These are phyloP conservation scores for Eleutherodactylus coqui DNA, from an alignment of 2,797 vertebrate genomes.

Conservation along the genomic window DNA sequence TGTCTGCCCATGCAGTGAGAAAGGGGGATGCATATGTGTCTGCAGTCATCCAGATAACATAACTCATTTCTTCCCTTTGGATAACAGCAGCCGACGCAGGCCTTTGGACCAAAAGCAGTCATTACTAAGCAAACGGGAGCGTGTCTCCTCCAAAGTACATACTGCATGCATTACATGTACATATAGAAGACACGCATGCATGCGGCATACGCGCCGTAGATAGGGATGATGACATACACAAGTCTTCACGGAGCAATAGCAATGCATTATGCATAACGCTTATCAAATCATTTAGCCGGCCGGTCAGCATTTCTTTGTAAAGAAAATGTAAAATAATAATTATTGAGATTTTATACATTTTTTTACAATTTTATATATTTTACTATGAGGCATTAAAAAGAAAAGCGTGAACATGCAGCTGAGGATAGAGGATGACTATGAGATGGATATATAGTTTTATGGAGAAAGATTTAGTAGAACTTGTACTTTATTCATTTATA, in stretches of 20 bases:
- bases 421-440: too few relatives aligned
- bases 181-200: neutral
- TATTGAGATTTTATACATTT: too few relatives aligned
- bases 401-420: too few relatives aligned
- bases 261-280: too few relatives aligned
- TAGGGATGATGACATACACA: neutral
- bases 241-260: neutral
- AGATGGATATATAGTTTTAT: too few relatives aligned
- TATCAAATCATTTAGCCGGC: too few relatives aligned
- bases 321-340: too few relatives aligned
- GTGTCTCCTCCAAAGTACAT: slow-evolving; percentile 83
- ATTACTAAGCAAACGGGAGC: slow-evolving; percentile 79
- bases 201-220: neutral
- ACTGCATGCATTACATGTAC: slow-evolving; percentile 54
- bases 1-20: slow-evolving; percentile 89
- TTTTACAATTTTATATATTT: too few relatives aligned
- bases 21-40: slow-evolving; percentile 84
- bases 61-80: slow-evolving; percentile 80
- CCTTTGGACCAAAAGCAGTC: slow-evolving; percentile 80
- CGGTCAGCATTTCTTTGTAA: too few relatives aligned
- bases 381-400: too few relatives aligned
- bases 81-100: slow-evolving; percentile 80
- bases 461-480: too few relatives aligned
- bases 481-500: too few relatives aligned
- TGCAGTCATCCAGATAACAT: slow-evolving; percentile 89